phyloP scores from a whole-genome alignment of 2,888 invertebrate species.

The Sminthurides aquaticus region DNA sequence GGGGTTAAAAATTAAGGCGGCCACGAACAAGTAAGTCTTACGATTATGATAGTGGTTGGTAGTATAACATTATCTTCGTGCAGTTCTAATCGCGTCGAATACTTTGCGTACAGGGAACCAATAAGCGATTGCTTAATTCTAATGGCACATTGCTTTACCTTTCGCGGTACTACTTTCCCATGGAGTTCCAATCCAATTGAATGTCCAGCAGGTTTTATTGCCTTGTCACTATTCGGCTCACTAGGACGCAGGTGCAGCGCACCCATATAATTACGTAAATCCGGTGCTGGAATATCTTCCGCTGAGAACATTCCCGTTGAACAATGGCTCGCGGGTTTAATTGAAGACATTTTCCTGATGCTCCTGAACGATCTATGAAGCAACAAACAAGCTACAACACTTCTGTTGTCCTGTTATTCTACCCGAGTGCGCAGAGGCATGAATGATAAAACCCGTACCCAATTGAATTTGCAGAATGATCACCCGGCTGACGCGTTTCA shows the following conservation, averaged over 20 bases:
- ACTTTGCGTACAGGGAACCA: slow-evolving; percentile 20
- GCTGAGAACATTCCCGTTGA: slow-evolving; percentile 14
- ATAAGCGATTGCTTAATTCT: slow-evolving; percentile 9
- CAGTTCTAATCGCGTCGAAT: slow-evolving; percentile 12
- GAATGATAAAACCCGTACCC: too few species aligned
- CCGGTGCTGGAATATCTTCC: neutral
- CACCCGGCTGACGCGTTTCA: too few species aligned
- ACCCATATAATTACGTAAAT: slow-evolving; percentile 6
- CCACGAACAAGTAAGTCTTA: too few species aligned
- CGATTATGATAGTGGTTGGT: neutral
- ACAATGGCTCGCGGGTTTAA: slow-evolving; percentile 22
- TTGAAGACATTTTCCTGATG: slow-evolving; percentile 3
- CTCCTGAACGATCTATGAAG: slow-evolving; percentile 1
- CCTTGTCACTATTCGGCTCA: slow-evolving; percentile 7
- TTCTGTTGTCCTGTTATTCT: too few species aligned
- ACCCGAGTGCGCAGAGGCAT: too few species aligned
- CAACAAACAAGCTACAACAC: too few species aligned
- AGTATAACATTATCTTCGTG: slow-evolving; percentile 4
- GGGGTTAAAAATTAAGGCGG: too few species aligned
- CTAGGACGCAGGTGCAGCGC: neutral
- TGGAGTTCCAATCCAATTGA: slow-evolving; percentile 8
- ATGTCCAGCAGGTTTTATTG: slow-evolving; percentile 23
- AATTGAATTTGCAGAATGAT: too few species aligned
- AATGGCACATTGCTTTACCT: slow-evolving; percentile 15
- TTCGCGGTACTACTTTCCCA: slow-evolving; percentile 9